Evolutionary conservation across 2,888 invertebrate species (phyloP).

Genomic region (Caenorhabditis macrosperma): DNA sequence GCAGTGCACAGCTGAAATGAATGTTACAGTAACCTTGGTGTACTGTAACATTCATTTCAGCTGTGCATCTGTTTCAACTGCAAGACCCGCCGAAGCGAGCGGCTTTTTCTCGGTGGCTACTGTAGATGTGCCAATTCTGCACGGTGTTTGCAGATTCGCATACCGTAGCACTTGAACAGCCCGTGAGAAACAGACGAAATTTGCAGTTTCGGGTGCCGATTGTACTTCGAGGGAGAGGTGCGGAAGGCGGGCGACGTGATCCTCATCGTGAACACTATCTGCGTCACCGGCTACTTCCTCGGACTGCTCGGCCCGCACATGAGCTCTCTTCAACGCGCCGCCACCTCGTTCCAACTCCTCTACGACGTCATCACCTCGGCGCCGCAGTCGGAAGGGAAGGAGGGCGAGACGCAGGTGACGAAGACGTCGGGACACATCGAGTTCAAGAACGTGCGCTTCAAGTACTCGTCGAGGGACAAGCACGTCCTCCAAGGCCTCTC

Average conservation of each 20-base stretch:
- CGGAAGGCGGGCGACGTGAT: conserved; percentile 64
- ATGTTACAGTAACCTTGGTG: no score
- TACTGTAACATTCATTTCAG: no score
- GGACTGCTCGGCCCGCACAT: conserved; percentile 67
- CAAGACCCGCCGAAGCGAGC: no score
- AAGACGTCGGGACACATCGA: conserved; percentile 63
- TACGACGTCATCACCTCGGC: conserved; percentile 26
- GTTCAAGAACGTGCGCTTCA: conserved; percentile 73
- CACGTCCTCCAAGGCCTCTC: conserved; percentile 55
- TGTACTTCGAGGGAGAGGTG: conserved; percentile 63
- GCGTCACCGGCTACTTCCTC: conserved; percentile 65
- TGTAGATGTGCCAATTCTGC: no score
- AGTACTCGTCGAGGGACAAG: conserved; percentile 67
- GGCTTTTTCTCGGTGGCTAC: no score
- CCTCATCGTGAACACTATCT: conserved; percentile 64
- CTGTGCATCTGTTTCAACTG: no score
- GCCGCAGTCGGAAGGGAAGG: conserved; percentile 37
- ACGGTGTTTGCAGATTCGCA: no score
- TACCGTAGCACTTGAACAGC: no score
- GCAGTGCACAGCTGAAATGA: no score
- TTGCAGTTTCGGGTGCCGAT: conserved; percentile 59
- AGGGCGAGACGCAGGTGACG: conserved; percentile 31
- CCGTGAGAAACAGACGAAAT: no score
- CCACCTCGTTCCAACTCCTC: conserved; percentile 37
- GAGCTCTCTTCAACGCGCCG: conserved; percentile 55